Conservation (phyloP, 2,113 vertebrate species). For the Lipophrys pholis region DNA sequence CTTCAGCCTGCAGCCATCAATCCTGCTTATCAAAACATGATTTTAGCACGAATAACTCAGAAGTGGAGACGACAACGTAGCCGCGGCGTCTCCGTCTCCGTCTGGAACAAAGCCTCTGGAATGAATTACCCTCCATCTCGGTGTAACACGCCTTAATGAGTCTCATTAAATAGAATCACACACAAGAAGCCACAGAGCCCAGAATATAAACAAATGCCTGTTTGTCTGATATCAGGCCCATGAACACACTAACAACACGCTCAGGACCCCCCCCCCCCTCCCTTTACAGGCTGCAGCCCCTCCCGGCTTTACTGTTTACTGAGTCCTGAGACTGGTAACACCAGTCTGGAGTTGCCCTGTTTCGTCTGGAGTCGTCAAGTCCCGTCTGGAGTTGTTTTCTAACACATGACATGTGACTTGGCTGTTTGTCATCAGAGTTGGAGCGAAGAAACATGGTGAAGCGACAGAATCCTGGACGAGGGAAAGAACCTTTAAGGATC, state of each 20-base stretch:
- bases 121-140: conserved; percentile 6
- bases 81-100: background rate
- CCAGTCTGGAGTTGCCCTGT: background rate
- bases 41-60: conserved; percentile 2
- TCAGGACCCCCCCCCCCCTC: too few species aligned
- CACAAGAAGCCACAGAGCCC: background rate
- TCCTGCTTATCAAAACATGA: conserved; percentile 22
- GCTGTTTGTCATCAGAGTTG: too few species aligned
- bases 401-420: too few species aligned
- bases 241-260: too few species aligned
- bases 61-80: background rate
- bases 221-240: too few species aligned
- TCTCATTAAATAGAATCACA: conserved; percentile 37
- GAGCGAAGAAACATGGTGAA: too few species aligned
- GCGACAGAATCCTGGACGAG: too few species aligned
- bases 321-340: too few species aligned
- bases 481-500: too few species aligned
- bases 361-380: background rate
- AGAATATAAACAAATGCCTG: conserved; percentile 9
- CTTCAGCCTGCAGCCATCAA: background rate
- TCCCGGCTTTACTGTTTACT: too few species aligned
- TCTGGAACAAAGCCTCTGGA: background rate
- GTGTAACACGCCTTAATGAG: conserved; percentile 25
- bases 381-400: too few species aligned
- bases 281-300: too few species aligned